Base-by-base conservation (phyloP, 2,113 vertebrate genomes). In the Gila orcuttii region DNA sequence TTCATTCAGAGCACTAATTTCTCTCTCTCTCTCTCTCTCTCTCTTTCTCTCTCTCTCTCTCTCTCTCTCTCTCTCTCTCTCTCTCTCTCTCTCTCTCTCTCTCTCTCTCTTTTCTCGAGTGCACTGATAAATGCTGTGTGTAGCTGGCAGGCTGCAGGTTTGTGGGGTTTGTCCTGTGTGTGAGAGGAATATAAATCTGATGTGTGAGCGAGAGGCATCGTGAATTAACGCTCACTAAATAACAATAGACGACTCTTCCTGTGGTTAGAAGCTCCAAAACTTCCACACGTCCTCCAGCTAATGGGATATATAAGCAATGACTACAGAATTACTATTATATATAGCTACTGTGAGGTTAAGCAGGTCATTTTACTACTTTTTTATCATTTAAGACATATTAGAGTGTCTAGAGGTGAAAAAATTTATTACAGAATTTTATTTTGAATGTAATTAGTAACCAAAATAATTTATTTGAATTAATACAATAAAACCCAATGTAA, bases 121-220 rank as follows among this genome's bases (percentile, higher is more conserved):
- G 21, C 15, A 77, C 73, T 66, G 76, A 36, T 57, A 57, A 57
- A 78, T 57, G 9, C 19, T 36, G 76, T 78, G 50, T 79, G 33
- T 79, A n/a, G 57, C 52, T 57, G 50, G 76, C 76, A 78, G 57
- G 13, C 36, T 64, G 78, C 78, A 62, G 78, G 78, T 64, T 80
- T 45, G 78, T 80, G 78, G 57, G n/a, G 42, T 75, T 62, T 62
- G 33, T 64, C 15, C 36, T 80, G 78, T 6, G n/a, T 80, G 78
- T 80, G 78, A 64, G 36, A 62, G 78, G 78, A 80, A 64, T 64
- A 80, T 80, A 62, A 80, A 80, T 80, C 78, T 62, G 6, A 28
- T 45, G 78, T 78, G 50, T 78, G 52, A 55, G 28, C 10, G 73
- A 75, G 42, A 79, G 77, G 55, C 55, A 79, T 75, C 73, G 15